Percentiles rank a stretch among this genome's conserved stretches.
Conservation (phyloP, 2,888 invertebrate genomes). For the Cheilosia variabilis region DNA sequence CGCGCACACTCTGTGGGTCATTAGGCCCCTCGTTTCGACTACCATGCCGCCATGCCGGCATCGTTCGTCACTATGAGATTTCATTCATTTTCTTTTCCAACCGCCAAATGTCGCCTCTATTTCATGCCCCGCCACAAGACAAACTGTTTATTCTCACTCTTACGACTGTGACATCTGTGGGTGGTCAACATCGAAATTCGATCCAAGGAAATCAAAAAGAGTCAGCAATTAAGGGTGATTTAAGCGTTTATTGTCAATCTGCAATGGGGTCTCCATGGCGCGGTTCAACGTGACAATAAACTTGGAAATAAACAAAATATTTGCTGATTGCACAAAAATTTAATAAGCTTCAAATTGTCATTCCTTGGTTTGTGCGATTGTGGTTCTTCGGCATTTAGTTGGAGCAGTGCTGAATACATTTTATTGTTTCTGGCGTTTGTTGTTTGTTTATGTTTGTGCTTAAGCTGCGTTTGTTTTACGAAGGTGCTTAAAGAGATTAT, state of each 20-base stretch:
- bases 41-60: not conserved
- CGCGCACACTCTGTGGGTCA: not conserved
- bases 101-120: not conserved
- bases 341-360: not conserved
- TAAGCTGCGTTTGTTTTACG: not conserved
- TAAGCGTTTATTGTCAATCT: slow-evolving; percentile 23
- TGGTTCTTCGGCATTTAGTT: slow-evolving; percentile 17
- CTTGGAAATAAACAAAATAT: slow-evolving; percentile 10
- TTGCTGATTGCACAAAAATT: slow-evolving; percentile 9
- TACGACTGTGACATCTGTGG: slow-evolving; percentile 54
- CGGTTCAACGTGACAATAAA: slow-evolving; percentile 3
- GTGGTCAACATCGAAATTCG: slow-evolving; percentile 46
- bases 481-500: not conserved
- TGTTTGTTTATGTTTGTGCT: slow-evolving; percentile 6
- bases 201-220: slow-evolving; percentile 38
- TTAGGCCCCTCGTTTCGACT: not conserved
- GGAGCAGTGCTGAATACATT: not conserved
- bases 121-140: slow-evolving; percentile 6
- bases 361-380: slow-evolving; percentile 1
- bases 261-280: not conserved
- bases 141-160: slow-evolving; percentile 42
- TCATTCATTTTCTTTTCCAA: too few species aligned
- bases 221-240: slow-evolving; percentile 52
- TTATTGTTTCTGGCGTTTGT: not conserved
- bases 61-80: not conserved